Evolutionary conservation across 2,888 invertebrate genomes (phyloP), one percentile per base, ranked within the genome.

Genomic region (Hyppa rectilinea): DNA sequence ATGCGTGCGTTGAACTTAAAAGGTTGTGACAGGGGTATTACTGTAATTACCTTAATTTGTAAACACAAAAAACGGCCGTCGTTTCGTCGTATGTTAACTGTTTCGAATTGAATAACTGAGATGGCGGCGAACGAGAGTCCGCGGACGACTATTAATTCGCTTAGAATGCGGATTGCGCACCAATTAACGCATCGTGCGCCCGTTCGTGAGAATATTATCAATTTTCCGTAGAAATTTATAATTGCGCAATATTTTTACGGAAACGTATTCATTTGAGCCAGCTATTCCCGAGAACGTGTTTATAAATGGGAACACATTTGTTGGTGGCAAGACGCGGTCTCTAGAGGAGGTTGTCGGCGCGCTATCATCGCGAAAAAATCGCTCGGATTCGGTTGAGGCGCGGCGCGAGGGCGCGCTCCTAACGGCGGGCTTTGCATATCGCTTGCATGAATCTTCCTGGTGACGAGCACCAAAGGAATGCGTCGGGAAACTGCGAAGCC

Each of bases 1-100:
- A 92, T 87, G 90, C 93, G 94, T 89, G 87, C 93, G 89, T 93
- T 94, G 94, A 95, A 94, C 94, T 93, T 93, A 94, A 93, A 94
- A 94, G 94, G 94, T 93, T 94, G 93, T 93, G 94, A 94, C 94
- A 93, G 92, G 88, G 89, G 90, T 93, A 94, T 94, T 94, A 94
- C 92, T 89, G 93, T 93, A 94, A 94, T 94, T 93, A 92, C 92
- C 91, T 94, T 94, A 95, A 95, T 94, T 93, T 94, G 94, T 94
- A 92, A 94, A 93, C 92, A 94, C 89, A 93, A 94, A 93, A 94
- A 94, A 92, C 87, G 88, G 81, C 89, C 90, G 91, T 91, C 91
- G 88, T 80, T 85, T 86, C 84, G 82, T 83, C 87, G 88, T 90
- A 87, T 85, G 88, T 90, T 90, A 87, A 91, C 84, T 73, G 87